Evolutionary conservation across 1,140 invertebrate genomes (phyloP), one percentile per base, ranked within the genome.

Genomic region (Hyphantria cunea): DNA sequence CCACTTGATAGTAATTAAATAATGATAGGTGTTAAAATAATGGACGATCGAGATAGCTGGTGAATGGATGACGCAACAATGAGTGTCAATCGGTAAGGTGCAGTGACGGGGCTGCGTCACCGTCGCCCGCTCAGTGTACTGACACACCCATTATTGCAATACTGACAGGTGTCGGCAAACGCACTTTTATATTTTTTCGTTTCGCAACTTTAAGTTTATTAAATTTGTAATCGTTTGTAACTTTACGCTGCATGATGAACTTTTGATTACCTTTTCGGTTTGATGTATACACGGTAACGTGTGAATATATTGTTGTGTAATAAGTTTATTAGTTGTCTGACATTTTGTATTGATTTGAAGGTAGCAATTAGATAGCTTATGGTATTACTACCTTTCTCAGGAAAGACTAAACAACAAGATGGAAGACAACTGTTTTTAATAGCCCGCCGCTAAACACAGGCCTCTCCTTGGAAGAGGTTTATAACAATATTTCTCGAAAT

Each of bases 11-110:
- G 55, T 58, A 58, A 58, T 58, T 58, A 58, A 58, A 58, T 58
- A 58, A 58, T 58, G 45, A 58, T 58, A 58, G 55, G 55, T 58
- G 55, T 58, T 58, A 58, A 58, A 58, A 48, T 58, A 58, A 58
- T 49, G 45, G 45, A 14, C 31, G 53, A 49, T 49, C 45, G 55
- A 34, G n/a, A n/a, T n/a, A n/a, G 53, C 53, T 47, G 34, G 70
- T 80, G 72, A 78, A 78, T 75, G 72, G 69, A 50, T 84, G 76
- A 82, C 74, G 78, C 69, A 82, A 84, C 71, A 69, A 69, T 71
- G 70, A 61, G 49, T 66, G 64, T 76, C 65, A 65, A 56, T 67
- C 56, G 59, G 54, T 58, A 48, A 44, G 49, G 41, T 45, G 52
- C 45, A 50, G 9, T 33, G 12, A 42, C 32, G 56, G 41, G 3